Evolutionary conservation across 2,113 vertebrate genomes (phyloP).

Genomic region (Chaenogobius annularis): DNA sequence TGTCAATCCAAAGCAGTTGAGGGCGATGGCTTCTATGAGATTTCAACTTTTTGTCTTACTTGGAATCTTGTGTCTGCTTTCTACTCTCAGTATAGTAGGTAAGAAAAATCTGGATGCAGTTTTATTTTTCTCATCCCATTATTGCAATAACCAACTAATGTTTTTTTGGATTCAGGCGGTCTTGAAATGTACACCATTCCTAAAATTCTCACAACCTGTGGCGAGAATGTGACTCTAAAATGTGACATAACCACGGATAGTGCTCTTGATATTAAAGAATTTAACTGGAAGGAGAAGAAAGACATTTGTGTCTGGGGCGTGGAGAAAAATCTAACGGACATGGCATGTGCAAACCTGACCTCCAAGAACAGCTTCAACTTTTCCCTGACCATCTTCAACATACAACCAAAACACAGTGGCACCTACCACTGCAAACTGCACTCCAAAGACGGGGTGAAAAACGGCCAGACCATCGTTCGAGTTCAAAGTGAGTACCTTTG

Average conservation of each 20-base stretch:
- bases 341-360: neutral
- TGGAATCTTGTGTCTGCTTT: neutral
- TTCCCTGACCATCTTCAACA: slow-evolving; percentile 33
- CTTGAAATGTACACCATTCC: neutral
- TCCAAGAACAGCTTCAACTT: neutral
- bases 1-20: neutral
- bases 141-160: neutral
- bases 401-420: slow-evolving; percentile 29
- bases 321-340: accelerated
- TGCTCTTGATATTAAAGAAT: accelerated
- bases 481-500: slow-evolving; percentile 42
- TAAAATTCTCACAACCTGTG: neutral
- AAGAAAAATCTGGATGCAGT: neutral
- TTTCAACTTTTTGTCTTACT: neutral
- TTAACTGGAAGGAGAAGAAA: slow-evolving; percentile 10
- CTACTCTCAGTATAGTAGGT: neutral
- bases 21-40: neutral
- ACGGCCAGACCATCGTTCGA: accelerated
- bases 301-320: neutral
- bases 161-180: neutral
- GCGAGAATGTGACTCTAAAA: slow-evolving; percentile 35
- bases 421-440: slow-evolving; percentile 53
- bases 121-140: neutral
- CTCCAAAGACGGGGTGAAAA: accelerated
- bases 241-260: slow-evolving; percentile 10